Evolutionary conservation across 2,113 vertebrate species (phyloP).

Genomic region (Abramis brama): DNA sequence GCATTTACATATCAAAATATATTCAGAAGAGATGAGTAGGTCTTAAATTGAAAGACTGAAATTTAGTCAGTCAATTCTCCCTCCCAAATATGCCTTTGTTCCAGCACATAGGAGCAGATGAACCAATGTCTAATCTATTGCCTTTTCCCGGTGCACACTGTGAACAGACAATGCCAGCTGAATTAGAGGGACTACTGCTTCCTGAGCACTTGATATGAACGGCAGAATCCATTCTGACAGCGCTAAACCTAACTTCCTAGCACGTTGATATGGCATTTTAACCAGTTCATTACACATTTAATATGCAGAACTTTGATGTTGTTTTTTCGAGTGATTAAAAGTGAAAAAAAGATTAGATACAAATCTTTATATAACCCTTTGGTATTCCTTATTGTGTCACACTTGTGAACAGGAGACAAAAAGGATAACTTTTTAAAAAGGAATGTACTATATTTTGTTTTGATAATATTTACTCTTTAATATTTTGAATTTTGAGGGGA

Average conservation of each 20-base stretch:
- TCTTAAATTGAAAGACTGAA: not conserved
- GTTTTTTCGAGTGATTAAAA: not conserved
- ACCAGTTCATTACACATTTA: conserved; percentile 40
- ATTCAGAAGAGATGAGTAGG: not conserved
- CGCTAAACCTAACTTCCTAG: conserved; percentile 64
- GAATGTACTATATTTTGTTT: no score
- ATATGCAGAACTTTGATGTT: not conserved
- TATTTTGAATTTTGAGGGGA: not conserved
- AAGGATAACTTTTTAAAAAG: no score
- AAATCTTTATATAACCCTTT: not conserved
- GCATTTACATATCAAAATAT: not conserved
- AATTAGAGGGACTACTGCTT: conserved; percentile 67
- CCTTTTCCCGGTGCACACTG: conserved; percentile 73
- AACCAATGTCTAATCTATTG: conserved; percentile 72
- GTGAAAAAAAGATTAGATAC: not conserved
- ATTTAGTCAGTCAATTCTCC: conserved; percentile 41
- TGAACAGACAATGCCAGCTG: conserved; percentile 75
- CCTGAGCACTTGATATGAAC: conserved; percentile 58
- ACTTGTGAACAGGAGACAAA: not conserved
- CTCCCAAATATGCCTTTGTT: conserved; percentile 70
- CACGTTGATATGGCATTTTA: conserved; percentile 51
- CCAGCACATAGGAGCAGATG: conserved; percentile 71
- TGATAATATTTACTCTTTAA: not conserved
- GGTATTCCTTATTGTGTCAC: not conserved
- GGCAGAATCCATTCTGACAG: conserved; percentile 65